Evolutionary conservation across 2,113 vertebrate species (phyloP), one percentile per base, ranked within the genome.

Genomic region (Oryzias javanicus): DNA sequence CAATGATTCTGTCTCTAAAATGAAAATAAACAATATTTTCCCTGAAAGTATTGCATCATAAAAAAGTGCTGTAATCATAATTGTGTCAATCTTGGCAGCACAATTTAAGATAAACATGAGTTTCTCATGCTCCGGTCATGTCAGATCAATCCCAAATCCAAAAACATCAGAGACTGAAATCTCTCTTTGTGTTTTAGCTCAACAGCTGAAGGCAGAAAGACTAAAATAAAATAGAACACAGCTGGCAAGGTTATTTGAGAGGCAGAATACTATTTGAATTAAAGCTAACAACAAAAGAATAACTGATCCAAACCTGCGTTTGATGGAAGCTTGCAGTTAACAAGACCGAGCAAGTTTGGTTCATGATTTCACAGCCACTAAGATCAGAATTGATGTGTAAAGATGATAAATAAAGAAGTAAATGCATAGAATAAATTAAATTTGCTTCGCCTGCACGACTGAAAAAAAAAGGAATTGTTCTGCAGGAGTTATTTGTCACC

Each of bases 181-280:
- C 24, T n/a, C 40, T 59, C 44, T 35, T 20, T 15, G 7, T 1
- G 18, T 47, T 63, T 49, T 61, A 61, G 41, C 48, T 58, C 18
- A 18, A 55, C 59, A 55, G 52, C 47, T 22, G 24, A 35, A 64
- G 58, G 49, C 44, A 51, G 42, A 57, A 70, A 56, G 29, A 55
- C 52, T 24, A 19, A 70, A 54, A 62, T 25, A 16, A 49, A 42
- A 76, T 4, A 42, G 42, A 70, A 63, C 22, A 56, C 60, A 46
- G 48, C 60, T 7, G 59, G 27, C 14, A 41, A 60, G 47, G 22
- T 44, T 49, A 47, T 74, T 65, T 67, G 48, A 74, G 64, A 51
- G 40, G 29, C 56, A 6, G 49, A 4, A 17, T 47, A 17, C 29
- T 40, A 67, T 76, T 62, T 57, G 27, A 77, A 68, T 62, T 1